Conservation (phyloP, 2,113 vertebrate genomes). For the Cavia aperea region DNA sequence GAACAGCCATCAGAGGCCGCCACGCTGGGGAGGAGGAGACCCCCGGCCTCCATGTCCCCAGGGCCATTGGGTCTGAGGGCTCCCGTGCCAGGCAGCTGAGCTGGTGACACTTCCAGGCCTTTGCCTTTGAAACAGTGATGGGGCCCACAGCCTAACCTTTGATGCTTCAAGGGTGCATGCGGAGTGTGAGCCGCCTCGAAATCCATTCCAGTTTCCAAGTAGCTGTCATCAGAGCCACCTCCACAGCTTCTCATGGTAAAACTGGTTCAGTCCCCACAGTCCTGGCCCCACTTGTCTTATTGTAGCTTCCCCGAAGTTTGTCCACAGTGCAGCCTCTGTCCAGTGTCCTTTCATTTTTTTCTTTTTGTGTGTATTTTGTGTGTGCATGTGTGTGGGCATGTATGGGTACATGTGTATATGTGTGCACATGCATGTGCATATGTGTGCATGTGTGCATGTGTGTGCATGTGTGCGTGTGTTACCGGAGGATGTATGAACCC, state of each 20-base stretch:
- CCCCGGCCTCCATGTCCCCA: too few species aligned
- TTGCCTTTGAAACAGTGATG: not conserved
- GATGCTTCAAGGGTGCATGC: not conserved
- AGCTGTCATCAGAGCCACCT: not conserved
- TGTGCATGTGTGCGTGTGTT: not conserved
- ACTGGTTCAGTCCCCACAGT: not conserved
- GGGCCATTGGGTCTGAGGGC: fast-evolving
- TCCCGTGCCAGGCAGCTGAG: not conserved
- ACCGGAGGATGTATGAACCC: not conserved
- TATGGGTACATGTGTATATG: too few species aligned
- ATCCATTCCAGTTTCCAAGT: too few species aligned
- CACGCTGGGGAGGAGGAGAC: not conserved
- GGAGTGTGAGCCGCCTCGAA: not conserved
- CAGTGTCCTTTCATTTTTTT: too few species aligned
- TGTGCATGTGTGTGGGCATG: too few species aligned
- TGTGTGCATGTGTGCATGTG: too few species aligned
- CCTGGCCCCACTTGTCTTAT: not conserved
- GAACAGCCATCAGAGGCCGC: not conserved
- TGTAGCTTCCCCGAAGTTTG: not conserved
- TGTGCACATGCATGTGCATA: too few species aligned
- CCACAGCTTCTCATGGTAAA: not conserved
- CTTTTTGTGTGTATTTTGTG: not conserved
- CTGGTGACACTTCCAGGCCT: not conserved
- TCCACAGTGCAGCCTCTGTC: not conserved
- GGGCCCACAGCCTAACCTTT: not conserved